Evolutionary conservation across 2,797 vertebrate species (phyloP), one percentile per base, ranked within the genome.

Genomic region (Phoebastria nigripes): DNA sequence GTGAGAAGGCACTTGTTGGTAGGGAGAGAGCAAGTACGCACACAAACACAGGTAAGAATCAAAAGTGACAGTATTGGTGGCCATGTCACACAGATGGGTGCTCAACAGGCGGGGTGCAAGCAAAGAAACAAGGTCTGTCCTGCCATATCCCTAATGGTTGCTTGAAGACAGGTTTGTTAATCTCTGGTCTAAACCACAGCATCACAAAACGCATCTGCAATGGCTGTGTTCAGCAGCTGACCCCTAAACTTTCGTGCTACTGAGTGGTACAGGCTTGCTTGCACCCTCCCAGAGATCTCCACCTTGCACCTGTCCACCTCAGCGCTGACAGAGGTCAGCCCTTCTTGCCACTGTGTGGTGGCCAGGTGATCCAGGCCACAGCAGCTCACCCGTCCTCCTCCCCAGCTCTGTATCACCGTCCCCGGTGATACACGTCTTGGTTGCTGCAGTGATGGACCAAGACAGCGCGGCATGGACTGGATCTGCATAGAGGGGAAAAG

Each of bases 381-480:
- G 19, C 26, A 83, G 21, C 42, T 76, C 37, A 18, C 26, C 28
- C 3, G 0, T 47, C 22, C 15, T 56, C 18, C 51, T 59, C 21
- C 42, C 26, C 2, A 1, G 29, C 16, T 42, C 12, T 35, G 16
- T 42, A 22, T 25, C 51, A 22, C 41, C 2, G 0, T 15, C 8
- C 10, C 26, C 1, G 1, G 9, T 24, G 42, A 37, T 8, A 9
- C 9, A 2, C 2, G 1, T 14, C 35, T 26, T 33, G 51, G 29
- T 58, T 69, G 39, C 72, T 28, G 33, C 87, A 73, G 29, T 0
- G 1, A 33, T 0, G 2, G 47, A 24, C 6, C 0, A 1, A 90
- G 39, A 21, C 33, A 39, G 66, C 0, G 0, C 1, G 14, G 19
- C 39, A 9, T 11, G 35, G 44, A 8, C 76, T n/a, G 28, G 20